Evolutionary conservation across 2,888 invertebrate genomes (phyloP), one percentile per base, ranked within the genome.

Genomic region (Myopa testacea): DNA sequence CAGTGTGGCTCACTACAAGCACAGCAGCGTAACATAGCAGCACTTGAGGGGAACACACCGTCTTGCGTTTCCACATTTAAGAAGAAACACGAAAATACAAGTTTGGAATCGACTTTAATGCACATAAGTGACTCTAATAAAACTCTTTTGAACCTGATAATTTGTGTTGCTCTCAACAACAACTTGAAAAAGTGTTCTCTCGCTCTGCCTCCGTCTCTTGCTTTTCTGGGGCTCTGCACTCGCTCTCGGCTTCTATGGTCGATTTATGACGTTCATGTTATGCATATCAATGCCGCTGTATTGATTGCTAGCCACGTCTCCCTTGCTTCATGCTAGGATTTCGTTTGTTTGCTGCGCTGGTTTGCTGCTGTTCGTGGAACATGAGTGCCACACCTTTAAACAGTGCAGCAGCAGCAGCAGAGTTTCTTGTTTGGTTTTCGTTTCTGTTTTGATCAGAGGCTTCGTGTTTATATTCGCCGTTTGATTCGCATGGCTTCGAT

Each of bases 401-500:
- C 19, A 62, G 62, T 62, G 26, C 62, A 62, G 62, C 12, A 26
- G 26, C 62, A 62, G 62, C 12, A 26, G 62, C 26, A 26, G 26
- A 45, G 14, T 1, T 12, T 34, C 45, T 3, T 50, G 52, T 74
- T 74, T 62, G 16, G 63, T 19, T 55, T 72, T 70, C 62, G 38
- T 52, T 71, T 77, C 14, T 71, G 40, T 63, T 52, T 58, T 71
- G 78, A 76, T 78, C 78, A 79, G 75, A 70, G 19, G 55, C 38
- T 81, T 80, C 74, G 58, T 74, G 55, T 72, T 74, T 75, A 58
- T 60, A 78, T 78, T 40, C 40, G 45, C 76, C 71, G 65, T 50
- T 62, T 62, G 62, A 52, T 84, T 85, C 80, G 83, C 84, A 84
- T 83, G 84, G 84, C 82, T 80, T 45, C 50, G 26, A 3, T 63